These are phyloP conservation scores for Andrena haemorrhoa DNA, from an alignment of 2,888 invertebrate species.

Conservation along the genomic window DNA sequence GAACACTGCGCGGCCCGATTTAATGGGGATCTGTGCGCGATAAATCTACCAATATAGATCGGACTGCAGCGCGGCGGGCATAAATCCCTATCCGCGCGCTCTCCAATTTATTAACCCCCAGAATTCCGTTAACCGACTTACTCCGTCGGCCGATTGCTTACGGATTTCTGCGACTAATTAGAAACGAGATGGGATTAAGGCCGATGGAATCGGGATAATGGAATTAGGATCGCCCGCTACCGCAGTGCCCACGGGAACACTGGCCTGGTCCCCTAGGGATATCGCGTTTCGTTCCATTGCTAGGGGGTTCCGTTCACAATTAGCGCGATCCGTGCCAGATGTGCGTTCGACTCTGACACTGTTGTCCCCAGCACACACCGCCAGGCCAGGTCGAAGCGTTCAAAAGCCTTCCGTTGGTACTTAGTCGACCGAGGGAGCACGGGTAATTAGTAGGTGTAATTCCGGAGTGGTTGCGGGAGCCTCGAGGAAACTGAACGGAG, in stretches of 20 bases:
- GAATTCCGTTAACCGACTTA: neutral
- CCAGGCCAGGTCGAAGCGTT: neutral
- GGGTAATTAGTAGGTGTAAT: neutral
- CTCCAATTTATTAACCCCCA: neutral
- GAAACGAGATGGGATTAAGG: neutral
- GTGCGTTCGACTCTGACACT: neutral
- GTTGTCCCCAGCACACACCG: neutral
- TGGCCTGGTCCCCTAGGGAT: neutral
- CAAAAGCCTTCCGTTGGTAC: neutral
- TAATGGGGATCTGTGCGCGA: neutral
- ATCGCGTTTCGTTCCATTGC: constrained; percentile 3
- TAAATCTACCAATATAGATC: neutral
- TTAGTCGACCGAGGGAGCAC: neutral
- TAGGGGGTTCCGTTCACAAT: constrained; percentile 16
- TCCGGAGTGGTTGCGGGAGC: neutral
- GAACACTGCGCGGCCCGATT: neutral
- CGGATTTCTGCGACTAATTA: neutral
- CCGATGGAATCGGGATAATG: constrained; percentile 2
- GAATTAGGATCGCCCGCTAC: neutral
- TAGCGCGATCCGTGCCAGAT: constrained; percentile 21
- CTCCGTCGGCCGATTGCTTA: neutral
- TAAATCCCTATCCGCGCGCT: neutral
- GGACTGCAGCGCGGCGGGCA: neutral
- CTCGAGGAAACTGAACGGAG: neutral
- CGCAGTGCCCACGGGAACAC: neutral